A percentile compares a stretch with the other conserved stretches of the same genome.
Conservation (phyloP, 2,113 vertebrate species). For the Nerophis lumbriciformis region DNA sequence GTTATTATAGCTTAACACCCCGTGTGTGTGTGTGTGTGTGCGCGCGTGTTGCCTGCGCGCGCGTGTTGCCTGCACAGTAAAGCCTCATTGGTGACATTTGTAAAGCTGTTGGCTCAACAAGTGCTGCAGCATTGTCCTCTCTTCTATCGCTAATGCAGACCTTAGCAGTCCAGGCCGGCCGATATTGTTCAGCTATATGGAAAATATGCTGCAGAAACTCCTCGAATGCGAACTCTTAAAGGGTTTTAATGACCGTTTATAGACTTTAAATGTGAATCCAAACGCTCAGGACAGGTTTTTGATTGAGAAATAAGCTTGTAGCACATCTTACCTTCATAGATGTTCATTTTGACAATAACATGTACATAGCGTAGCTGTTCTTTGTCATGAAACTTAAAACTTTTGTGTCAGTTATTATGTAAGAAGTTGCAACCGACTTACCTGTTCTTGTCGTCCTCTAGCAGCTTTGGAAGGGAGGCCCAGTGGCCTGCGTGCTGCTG, state of each 20-base stretch:
- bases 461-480: conserved; percentile 6
- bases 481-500: conserved; percentile 11
- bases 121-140: conserved; percentile 53
- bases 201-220: conserved; percentile 51
- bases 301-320: not conserved
- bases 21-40: not conserved
- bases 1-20: conserved; percentile 3
- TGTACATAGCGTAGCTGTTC: not conserved
- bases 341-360: not conserved
- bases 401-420: not conserved
- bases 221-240: conserved; percentile 47
- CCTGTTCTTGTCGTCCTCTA: conserved; percentile 25
- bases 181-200: conserved; percentile 51
- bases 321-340: not conserved
- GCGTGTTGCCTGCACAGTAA: conserved; percentile 23
- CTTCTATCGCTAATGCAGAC: conserved; percentile 63
- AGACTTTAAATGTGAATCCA: not conserved
- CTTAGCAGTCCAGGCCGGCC: conserved; percentile 51
- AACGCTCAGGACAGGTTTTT: not conserved
- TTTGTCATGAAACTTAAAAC: too few species aligned
- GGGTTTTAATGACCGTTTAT: conserved; percentile 14
- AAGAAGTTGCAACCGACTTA: conserved; percentile 30
- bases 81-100: conserved; percentile 43
- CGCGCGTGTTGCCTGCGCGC: not conserved
- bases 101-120: conserved; percentile 61